Conservation (phyloP, 2,113 vertebrate species). For the Microcebus ravelobensis region DNA sequence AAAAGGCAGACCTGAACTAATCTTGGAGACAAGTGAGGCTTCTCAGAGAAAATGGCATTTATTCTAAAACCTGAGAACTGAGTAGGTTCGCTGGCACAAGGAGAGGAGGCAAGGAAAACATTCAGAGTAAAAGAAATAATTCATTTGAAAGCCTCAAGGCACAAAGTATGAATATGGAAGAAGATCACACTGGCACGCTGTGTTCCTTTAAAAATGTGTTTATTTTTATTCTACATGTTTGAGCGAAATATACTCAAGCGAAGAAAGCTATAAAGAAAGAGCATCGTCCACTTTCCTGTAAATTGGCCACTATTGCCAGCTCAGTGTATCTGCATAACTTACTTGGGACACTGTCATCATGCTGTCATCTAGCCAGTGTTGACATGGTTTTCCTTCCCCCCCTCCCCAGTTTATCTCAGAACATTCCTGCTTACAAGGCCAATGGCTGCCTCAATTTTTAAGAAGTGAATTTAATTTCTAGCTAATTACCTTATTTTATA, state of each 20-base stretch:
- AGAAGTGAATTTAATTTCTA: not conserved
- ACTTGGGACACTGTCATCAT: not conserved
- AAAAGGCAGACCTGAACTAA: not conserved
- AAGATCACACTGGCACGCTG: not conserved
- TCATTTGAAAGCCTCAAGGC: not conserved
- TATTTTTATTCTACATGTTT: slow-evolving; percentile 46
- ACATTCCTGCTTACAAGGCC: not conserved
- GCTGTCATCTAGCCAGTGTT: not conserved
- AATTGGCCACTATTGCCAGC: not conserved
- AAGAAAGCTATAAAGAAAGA: not conserved
- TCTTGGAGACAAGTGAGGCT: not conserved
- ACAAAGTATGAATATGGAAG: not conserved
- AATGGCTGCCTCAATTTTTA: not conserved
- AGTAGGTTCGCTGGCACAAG: not conserved
- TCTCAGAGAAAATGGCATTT: not conserved
- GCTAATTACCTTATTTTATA: not conserved
- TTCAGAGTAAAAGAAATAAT: not conserved
- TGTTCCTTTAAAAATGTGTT: slow-evolving; percentile 16
- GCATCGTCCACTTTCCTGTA: not conserved
- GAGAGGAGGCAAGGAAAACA: not conserved
- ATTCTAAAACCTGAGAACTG: not conserved
- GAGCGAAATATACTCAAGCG: not conserved
- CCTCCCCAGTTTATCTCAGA: not conserved
- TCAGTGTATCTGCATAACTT: not conserved
- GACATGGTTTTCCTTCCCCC: not conserved